A percentile compares a stretch with the other conserved stretches of the same genome.
These are phyloP conservation scores for Eupithecia insigniata DNA, from an alignment of 2,888 invertebrate genomes.

Conservation along the genomic window DNA sequence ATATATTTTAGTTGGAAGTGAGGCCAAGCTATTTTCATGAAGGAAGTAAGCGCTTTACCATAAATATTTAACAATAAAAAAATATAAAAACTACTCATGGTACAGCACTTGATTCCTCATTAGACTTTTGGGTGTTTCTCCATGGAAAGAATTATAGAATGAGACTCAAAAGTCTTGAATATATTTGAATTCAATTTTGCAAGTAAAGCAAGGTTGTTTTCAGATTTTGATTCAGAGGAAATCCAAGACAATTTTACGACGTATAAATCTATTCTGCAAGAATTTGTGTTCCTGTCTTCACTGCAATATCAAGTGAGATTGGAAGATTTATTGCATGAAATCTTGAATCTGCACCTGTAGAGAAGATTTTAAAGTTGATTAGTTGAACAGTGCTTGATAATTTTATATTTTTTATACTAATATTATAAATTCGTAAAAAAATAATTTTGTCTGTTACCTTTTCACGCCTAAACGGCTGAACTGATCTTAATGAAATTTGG, in stretches of 20 bases:
- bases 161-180: background rate
- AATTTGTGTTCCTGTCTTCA: background rate
- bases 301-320: background rate
- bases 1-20: slow-evolving; percentile 56
- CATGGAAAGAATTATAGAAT: slow-evolving; percentile 10
- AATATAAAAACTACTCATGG: background rate
- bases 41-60: slow-evolving; percentile 23
- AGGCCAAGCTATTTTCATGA: slow-evolving; percentile 54
- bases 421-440: too few species aligned
- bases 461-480: too few species aligned
- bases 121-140: slow-evolving; percentile 7
- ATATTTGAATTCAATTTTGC: slow-evolving; percentile 58
- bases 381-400: background rate
- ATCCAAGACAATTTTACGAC: slow-evolving; percentile 51
- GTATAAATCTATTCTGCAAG: background rate
- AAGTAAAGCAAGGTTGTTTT: slow-evolving; percentile 55
- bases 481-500: too few species aligned
- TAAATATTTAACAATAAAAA: slow-evolving; percentile 3
- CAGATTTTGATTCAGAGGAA: slow-evolving; percentile 49
- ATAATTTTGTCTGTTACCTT: too few species aligned
- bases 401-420: too few species aligned
- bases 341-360: background rate
- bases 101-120: slow-evolving; percentile 22
- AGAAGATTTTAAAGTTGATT: background rate
- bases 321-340: background rate